Evolutionary conservation across 2,888 invertebrate species (phyloP).

Genomic region (Campoplex capitator): DNA sequence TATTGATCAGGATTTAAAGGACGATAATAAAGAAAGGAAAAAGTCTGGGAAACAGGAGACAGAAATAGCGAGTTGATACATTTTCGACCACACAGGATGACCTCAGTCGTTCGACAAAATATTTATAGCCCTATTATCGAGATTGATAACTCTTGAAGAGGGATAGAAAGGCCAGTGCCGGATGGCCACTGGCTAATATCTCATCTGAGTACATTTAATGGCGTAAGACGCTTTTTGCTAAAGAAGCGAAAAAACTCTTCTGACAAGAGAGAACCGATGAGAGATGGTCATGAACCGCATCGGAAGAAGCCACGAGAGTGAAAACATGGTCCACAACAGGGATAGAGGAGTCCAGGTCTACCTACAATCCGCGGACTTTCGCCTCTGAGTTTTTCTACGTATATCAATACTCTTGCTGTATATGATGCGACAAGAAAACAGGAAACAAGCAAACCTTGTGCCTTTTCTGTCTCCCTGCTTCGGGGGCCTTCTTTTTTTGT

Average conservation of each 20-base stretch:
- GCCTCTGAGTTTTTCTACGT: slow-evolving; percentile 13
- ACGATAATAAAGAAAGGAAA: slow-evolving; percentile 71
- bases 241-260: slow-evolving; percentile 43
- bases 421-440: slow-evolving; percentile 21
- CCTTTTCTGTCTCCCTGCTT: neutral
- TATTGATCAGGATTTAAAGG: slow-evolving; percentile 42
- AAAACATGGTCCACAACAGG: slow-evolving; percentile 31
- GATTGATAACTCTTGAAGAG: slow-evolving; percentile 79
- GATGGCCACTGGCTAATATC: slow-evolving; percentile 77
- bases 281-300: slow-evolving; percentile 41
- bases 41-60: slow-evolving; percentile 74
- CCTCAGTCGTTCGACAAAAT: slow-evolving; percentile 72
- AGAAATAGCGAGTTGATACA: slow-evolving; percentile 81
- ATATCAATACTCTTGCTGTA: slow-evolving; percentile 32
- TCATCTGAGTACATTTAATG: slow-evolving; percentile 83
- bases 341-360: slow-evolving; percentile 12
- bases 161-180: slow-evolving; percentile 58
- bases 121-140: slow-evolving; percentile 84
- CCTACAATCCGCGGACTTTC: slow-evolving; percentile 65
- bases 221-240: slow-evolving; percentile 75
- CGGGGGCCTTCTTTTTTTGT: slow-evolving; percentile 68
- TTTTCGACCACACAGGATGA: slow-evolving; percentile 75
- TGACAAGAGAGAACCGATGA: slow-evolving; percentile 28
- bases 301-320: slow-evolving; percentile 26
- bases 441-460: slow-evolving; percentile 32